Conservation (phyloP, 2,113 vertebrate species). For the Cepphus grylle region DNA sequence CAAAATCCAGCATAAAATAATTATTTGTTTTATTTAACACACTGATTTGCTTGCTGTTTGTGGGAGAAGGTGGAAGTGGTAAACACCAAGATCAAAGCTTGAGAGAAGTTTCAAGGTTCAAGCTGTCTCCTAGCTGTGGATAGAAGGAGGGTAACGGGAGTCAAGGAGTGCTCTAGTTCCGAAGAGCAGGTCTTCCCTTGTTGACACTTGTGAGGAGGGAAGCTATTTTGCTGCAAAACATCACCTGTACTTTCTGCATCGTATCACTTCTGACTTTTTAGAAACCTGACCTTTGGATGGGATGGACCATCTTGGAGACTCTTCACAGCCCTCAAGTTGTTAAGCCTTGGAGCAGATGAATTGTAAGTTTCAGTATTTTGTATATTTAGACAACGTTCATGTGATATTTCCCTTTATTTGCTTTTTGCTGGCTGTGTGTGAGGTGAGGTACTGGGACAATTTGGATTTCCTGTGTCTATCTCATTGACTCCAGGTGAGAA, state of each 20-base stretch:
- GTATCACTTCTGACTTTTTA: conserved; percentile 30
- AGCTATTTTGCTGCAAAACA: background rate
- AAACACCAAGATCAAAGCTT: background rate
- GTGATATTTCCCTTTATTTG: background rate
- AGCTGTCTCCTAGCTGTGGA: background rate
- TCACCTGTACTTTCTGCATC: background rate
- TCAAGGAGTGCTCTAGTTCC: background rate
- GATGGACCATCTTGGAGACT: conserved; percentile 93
- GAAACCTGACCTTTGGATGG: conserved; percentile 85
- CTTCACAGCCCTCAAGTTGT: conserved; percentile 82
- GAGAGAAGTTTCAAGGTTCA: background rate
- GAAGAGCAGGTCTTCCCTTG: background rate
- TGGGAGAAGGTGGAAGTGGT: background rate
- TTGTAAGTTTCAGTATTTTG: conserved; percentile 75
- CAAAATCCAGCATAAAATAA: background rate
- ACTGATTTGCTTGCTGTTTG: background rate
- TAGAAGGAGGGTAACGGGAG: background rate
- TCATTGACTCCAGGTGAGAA: background rate
- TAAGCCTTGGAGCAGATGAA: conserved; percentile 78
- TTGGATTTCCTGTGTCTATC: background rate
- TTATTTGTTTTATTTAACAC: background rate
- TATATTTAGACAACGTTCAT: background rate
- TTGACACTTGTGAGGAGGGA: background rate
- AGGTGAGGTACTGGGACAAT: background rate
- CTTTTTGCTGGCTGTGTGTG: background rate